These are phyloP conservation scores for Semaprochilodus insignis DNA, from an alignment of 2,797 vertebrate species.

Conservation along the genomic window DNA sequence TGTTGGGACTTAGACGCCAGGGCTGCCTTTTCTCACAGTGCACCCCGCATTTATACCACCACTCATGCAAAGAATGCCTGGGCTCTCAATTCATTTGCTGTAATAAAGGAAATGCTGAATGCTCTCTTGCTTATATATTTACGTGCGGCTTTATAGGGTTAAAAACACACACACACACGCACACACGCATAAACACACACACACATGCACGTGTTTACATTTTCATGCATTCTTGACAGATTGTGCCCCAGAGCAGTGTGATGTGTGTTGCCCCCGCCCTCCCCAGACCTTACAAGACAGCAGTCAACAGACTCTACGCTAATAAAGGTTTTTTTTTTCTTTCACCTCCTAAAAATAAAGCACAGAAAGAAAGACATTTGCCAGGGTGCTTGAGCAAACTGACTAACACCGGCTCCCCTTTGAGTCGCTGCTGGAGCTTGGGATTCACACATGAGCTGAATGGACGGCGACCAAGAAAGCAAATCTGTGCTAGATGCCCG, in stretches of 20 bases:
- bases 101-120: conserved; percentile 75
- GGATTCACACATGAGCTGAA: conserved; percentile 53
- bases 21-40: conserved; percentile 87
- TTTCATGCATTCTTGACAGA: conserved; percentile 58
- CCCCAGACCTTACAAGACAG: conserved; percentile 33
- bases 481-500: conserved; percentile 37
- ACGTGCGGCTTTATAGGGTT: conserved; percentile 35
- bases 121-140: conserved; percentile 66
- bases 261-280: conserved; percentile 15
- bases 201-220: conserved; percentile 40
- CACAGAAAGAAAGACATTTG: conserved; percentile 48
- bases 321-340: conserved; percentile 4
- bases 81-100: conserved; percentile 84
- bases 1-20: conserved; percentile 91
- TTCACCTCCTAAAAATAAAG: background rate
- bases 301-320: conserved; percentile 34
- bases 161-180: background rate
- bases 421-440: conserved; percentile 43
- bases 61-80: conserved; percentile 94
- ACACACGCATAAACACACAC: conserved; percentile 26
- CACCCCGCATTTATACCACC: conserved; percentile 90
- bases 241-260: conserved; percentile 55
- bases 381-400: conserved; percentile 53
- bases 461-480: conserved; percentile 44
- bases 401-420: conserved; percentile 46